A percentile compares a stretch with the other conserved stretches of the same genome.
Evolutionary conservation across 2,888 invertebrate species (phyloP).

Genomic region (Rhagonycha fulva): DNA sequence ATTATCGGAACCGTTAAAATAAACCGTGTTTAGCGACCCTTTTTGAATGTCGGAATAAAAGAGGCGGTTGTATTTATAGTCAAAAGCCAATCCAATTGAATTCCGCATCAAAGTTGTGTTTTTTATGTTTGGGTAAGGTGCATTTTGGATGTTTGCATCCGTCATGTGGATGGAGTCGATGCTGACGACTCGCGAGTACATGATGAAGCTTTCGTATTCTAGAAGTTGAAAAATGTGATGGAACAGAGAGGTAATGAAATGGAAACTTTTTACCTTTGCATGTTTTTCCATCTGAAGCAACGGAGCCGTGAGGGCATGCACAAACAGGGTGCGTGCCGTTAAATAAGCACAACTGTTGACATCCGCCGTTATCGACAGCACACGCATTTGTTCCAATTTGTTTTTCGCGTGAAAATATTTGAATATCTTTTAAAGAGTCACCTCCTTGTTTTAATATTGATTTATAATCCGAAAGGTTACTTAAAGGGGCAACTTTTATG

Average conservation of each 20-base stretch:
- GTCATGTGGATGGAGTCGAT: constrained; percentile 82
- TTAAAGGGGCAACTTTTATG: constrained; percentile 66
- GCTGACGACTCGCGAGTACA: constrained; percentile 80
- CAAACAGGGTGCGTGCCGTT: constrained; percentile 71
- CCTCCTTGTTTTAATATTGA: constrained; percentile 64
- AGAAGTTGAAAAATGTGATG: constrained; percentile 39
- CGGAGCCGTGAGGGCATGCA: constrained; percentile 81
- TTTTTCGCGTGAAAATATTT: constrained; percentile 62
- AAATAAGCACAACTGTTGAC: constrained; percentile 77
- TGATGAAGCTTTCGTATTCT: constrained; percentile 80
- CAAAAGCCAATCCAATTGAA: constrained; percentile 83
- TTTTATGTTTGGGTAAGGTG: constrained; percentile 75
- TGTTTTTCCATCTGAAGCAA: constrained; percentile 65
- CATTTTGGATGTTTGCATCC: constrained; percentile 73
- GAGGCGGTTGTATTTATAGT: constrained; percentile 68
- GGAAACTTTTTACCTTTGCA: constrained; percentile 61
- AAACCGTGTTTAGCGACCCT: constrained; percentile 80
- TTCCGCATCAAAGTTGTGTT: constrained; percentile 78
- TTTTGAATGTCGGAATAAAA: constrained; percentile 91
- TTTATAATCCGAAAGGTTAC: constrained; percentile 61
- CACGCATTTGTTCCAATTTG: constrained; percentile 69
- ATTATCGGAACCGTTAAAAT: constrained; percentile 79
- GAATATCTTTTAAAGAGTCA: constrained; percentile 71
- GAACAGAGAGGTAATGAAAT: background rate
- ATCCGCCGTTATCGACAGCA: constrained; percentile 68